Percentiles rank a stretch among this genome's conserved stretches.
Conservation (phyloP, 2,113 vertebrate species). For the Pedionomus torquatus region DNA sequence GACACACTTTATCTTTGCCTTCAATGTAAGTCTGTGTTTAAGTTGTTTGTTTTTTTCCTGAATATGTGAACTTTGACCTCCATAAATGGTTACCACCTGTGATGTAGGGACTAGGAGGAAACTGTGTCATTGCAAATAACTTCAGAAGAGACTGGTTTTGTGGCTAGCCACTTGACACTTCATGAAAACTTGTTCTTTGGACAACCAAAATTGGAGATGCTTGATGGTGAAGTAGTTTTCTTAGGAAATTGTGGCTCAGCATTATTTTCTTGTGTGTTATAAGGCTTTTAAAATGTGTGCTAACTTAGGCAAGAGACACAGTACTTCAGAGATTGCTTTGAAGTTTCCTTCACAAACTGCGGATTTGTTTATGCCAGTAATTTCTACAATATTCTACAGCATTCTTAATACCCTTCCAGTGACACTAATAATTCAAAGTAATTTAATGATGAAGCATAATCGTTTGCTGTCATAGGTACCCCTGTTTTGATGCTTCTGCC, state of each 20-base stretch:
- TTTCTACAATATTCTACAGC: neutral
- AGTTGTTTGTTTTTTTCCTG: neutral
- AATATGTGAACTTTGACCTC: neutral
- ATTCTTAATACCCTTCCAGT: neutral
- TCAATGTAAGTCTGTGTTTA: neutral
- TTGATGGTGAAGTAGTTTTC: neutral
- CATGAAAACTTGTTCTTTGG: neutral
- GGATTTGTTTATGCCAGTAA: neutral
- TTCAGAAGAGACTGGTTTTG: neutral
- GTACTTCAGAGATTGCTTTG: neutral
- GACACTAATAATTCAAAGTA: neutral
- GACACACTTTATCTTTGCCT: neutral
- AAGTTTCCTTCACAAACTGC: neutral
- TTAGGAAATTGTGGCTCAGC: neutral
- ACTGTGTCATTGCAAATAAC: neutral
- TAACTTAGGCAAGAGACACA: neutral
- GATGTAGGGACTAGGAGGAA: neutral
- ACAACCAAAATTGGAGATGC: neutral
- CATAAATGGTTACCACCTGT: neutral
- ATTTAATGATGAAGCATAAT: neutral
- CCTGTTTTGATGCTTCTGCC: neutral
- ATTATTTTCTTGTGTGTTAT: neutral
- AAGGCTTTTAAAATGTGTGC: neutral
- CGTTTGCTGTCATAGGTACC: neutral
- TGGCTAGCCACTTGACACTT: neutral